Base-by-base conservation (phyloP, 2,113 vertebrate genomes). In the Callocephalon fimbriatum region DNA sequence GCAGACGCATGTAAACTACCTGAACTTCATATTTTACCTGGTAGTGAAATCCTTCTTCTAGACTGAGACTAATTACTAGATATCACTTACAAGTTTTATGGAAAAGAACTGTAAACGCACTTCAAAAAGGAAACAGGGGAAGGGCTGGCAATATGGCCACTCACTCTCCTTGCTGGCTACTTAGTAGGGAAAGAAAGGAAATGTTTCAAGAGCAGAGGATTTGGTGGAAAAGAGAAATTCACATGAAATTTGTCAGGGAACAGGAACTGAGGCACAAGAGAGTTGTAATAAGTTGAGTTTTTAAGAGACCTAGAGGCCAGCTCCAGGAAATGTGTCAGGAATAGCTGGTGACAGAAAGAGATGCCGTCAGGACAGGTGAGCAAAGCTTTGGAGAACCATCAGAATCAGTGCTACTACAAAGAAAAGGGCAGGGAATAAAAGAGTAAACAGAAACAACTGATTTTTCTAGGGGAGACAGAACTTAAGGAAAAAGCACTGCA, bases 241-340 rank as follows among this genome's bases (percentile, higher is more conserved):
- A 53, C 5, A 5, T 5, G 29, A 62, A 42, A 58, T 65, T 47
- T 66, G 42, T 44, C 54, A 68, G 75, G 45, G 15, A 35, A 54
- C 13, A 48, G 50, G 54, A 38, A 54, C 42, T 21, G 44, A 58
- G 58, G 26, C 31, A 3, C 27, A 10, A 20, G 18, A 38, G 47
- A 68, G 17, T 42, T 1, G 25, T 10, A 11, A 6, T 5, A 62
- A 32, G 22, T 5, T 0, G 5, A 14, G 26, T 37, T 74, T 45
- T n/a, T 47, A 66, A 66, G 31, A 47, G 29, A 59, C n/a, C 18
- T 29, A 31, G 59, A 84, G 53, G 31, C 12, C 51, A 59, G 51
- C 8, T 40, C 51, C 26, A 16, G 0, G 1, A 27, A 56, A 77
- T 0, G 6, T 35, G 26, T 35, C 27, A 44, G 42, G 27, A 66